Evolutionary conservation across 2,888 invertebrate genomes (phyloP), one percentile per base, ranked within the genome.

Genomic region (Amblyteles armatorius): DNA sequence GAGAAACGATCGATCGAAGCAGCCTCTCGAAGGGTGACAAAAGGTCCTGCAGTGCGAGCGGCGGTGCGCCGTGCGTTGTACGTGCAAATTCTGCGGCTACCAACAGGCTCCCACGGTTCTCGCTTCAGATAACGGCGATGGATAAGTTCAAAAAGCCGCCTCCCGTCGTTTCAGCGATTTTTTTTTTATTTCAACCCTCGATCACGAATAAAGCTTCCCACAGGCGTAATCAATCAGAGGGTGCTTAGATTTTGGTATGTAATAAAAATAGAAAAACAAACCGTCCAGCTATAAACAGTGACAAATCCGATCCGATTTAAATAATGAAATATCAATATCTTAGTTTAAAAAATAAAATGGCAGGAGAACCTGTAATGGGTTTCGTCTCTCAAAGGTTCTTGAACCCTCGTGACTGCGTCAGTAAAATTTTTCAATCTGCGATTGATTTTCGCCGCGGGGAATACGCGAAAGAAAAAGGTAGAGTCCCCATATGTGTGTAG

Each of bases 41-140:
- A 76, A 63, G 76, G 65, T 57, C 78, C 77, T 60, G 72, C 67
- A 63, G 80, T 81, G 83, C 67, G 63, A 72, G 68, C 63, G 74
- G 76, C 40, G 36, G 63, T 40, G 69, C 36, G 77, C 69, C 76
- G 77, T 74, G 44, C 44, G 44, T 16, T 68, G 85, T 84, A 82
- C 84, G 79, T 82, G 78, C 85, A 79, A 80, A 81, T 86, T 83
- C 63, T 82, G 82, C 76, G 72, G 83, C 84, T 71, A 68, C 72
- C 40, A 68, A 52, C 77, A 60, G 57, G 82, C 74, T 87, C 87
- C 82, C 86, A 87, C 86, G 86, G 86, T 85, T 84, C 86, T 85
- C 82, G 73, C 48, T 79, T 72, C 55, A 84, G 82, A 86, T 87
- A 86, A 82, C 81, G 29, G 65, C 55, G 74, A 72, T 40, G 85